Conservation (phyloP, 2,888 invertebrate species). For the Pristionchus entomophagus region DNA sequence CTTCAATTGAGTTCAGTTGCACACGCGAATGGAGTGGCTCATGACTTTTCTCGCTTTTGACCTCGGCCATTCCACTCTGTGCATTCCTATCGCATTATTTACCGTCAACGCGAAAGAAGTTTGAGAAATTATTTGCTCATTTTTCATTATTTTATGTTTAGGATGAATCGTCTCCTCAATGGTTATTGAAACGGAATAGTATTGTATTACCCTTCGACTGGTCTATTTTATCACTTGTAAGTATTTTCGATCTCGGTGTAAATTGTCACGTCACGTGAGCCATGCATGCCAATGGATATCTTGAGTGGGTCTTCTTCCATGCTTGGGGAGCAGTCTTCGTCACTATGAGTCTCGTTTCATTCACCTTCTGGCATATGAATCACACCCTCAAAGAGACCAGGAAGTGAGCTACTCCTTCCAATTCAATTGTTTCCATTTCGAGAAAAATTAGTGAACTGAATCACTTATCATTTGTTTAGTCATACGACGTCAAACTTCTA, state of each 20-base stretch:
- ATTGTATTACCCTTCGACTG: background rate
- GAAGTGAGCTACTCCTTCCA: background rate
- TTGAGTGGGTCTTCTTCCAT: background rate
- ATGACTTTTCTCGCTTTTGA: constrained; percentile 16
- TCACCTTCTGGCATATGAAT: constrained; percentile 44
- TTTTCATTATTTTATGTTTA: background rate
- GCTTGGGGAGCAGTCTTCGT: background rate
- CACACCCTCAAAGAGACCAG: constrained; percentile 29
- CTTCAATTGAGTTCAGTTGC: background rate
- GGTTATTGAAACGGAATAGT: background rate
- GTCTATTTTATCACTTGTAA: background rate
- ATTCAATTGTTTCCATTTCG: background rate
- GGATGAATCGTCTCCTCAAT: background rate
- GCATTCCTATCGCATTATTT: background rate
- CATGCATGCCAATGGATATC: no score
- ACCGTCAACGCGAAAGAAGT: background rate
- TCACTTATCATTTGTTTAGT: no score
- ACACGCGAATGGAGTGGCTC: background rate
- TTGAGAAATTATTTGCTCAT: background rate
- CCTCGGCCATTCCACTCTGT: background rate
- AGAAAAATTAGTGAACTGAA: no score
- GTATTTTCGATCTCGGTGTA: background rate
- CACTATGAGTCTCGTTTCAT: background rate
- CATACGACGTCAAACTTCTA: no score
- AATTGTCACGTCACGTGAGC: no score